A percentile compares a stretch with the other conserved stretches of the same genome.
Evolutionary conservation across 2,888 invertebrate species (phyloP).

Genomic region (Ornithoptera alexandrae): DNA sequence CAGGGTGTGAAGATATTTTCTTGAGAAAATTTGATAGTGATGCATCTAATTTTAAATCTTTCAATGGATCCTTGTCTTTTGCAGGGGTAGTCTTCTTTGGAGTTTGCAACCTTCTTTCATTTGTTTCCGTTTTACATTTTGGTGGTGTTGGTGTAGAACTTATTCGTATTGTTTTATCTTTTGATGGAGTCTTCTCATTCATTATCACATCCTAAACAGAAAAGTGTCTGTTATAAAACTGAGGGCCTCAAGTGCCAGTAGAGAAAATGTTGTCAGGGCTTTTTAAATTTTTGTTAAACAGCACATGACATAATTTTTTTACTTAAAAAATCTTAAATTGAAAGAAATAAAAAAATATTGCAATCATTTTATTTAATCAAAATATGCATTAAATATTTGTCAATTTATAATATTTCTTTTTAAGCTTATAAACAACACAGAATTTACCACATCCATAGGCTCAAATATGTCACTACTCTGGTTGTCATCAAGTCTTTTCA

Average conservation of each 20-base stretch:
- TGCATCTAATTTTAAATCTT: slow-evolving; percentile 35
- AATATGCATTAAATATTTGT: too few species aligned
- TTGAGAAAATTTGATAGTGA: slow-evolving; percentile 33
- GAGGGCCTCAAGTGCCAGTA: too few species aligned
- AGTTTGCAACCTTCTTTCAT: slow-evolving; percentile 30
- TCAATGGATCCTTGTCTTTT: slow-evolving; percentile 39
- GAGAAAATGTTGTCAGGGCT: too few species aligned
- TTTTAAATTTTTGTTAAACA: too few species aligned
- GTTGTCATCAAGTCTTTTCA: slow-evolving; percentile 7
- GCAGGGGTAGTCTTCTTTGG: slow-evolving; percentile 36
- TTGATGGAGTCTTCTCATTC: slow-evolving; percentile 29
- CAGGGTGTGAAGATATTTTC: slow-evolving; percentile 36
- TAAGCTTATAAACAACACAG: too few species aligned
- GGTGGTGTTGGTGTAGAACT: slow-evolving; percentile 37
- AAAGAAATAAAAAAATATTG: too few species aligned
- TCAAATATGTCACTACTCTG: slow-evolving; percentile 32
- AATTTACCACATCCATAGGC: slow-evolving; percentile 41
- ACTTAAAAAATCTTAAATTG: too few species aligned
- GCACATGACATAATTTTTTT: too few species aligned
- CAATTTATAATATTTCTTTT: too few species aligned
- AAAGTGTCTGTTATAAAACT: too few species aligned
- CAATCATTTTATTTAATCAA: too few species aligned
- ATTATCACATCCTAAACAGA: slow-evolving; percentile 19
- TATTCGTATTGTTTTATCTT: slow-evolving; percentile 35
- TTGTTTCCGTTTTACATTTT: slow-evolving; percentile 28